Conservation (phyloP, 2,797 vertebrate species). For the Darevskia nairensis region DNA sequence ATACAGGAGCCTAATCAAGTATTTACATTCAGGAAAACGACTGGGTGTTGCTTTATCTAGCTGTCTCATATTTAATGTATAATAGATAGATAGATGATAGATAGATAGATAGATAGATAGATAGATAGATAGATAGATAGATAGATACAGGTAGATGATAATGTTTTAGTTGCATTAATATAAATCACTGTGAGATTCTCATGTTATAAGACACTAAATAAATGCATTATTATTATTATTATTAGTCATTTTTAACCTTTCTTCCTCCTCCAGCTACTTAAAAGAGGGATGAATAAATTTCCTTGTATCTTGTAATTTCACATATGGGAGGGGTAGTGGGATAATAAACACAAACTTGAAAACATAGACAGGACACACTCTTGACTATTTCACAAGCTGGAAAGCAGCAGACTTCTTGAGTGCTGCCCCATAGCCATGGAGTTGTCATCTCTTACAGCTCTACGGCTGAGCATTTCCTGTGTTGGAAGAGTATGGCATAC, state of each 20-base stretch:
- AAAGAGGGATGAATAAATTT: slow-evolving; percentile 4
- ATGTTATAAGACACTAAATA: too few relatives aligned
- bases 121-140: too few relatives aligned
- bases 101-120: too few relatives aligned
- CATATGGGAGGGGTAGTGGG: neutral
- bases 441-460: neutral
- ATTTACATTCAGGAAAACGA: slow-evolving; percentile 43
- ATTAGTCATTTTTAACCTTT: neutral
- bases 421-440: neutral
- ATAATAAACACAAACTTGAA: neutral
- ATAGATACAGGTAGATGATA: too few relatives aligned
- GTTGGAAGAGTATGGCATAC: neutral
- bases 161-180: neutral
- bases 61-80: neutral
- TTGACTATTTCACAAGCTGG: neutral
- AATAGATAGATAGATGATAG: too few relatives aligned
- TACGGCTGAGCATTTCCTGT: neutral
- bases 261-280: neutral
- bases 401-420: neutral
- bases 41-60: neutral
- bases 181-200: too few relatives aligned
- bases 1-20: slow-evolving; percentile 31
- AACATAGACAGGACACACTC: neutral
- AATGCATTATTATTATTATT: too few relatives aligned
- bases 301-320: neutral